phyloP scores from a whole-genome alignment of 2,888 invertebrate genomes.

The Diarsia rubi region DNA sequence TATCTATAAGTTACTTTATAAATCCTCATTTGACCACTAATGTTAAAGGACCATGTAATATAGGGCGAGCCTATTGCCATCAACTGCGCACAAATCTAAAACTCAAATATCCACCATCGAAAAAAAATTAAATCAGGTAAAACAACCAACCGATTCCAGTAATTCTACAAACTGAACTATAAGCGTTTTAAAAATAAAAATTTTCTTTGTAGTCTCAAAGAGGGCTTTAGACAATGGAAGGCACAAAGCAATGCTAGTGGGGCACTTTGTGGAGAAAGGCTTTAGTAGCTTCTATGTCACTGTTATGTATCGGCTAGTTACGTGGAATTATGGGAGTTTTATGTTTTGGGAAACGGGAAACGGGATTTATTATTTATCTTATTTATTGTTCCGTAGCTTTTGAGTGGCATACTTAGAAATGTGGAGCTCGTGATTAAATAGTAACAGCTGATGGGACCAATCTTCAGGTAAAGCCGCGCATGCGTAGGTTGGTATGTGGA shows the following conservation, averaged over 20 bases:
- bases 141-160: conserved; percentile 54
- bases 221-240: conserved; percentile 72
- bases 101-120: not conserved
- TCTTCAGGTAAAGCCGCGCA: no score
- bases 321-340: not conserved
- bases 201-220: conserved; percentile 74
- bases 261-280: conserved; percentile 73
- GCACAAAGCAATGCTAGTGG: conserved; percentile 74
- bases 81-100: not conserved
- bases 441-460: no score
- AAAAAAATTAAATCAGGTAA: no score
- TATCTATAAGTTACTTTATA: not conserved
- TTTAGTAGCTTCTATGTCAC: conserved; percentile 45
- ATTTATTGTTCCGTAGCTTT: no score
- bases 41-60: not conserved
- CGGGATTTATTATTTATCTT: not conserved
- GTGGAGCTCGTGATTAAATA: no score
- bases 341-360: not conserved
- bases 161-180: conserved; percentile 30
- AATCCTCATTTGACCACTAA: not conserved
- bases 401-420: no score
- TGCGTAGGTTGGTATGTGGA: no score
- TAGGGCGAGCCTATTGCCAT: not conserved
- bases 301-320: conserved; percentile 33
- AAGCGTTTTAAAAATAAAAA: conserved; percentile 76